Conservation (phyloP, 2,888 invertebrate genomes). For the Diarsia dahlii region DNA sequence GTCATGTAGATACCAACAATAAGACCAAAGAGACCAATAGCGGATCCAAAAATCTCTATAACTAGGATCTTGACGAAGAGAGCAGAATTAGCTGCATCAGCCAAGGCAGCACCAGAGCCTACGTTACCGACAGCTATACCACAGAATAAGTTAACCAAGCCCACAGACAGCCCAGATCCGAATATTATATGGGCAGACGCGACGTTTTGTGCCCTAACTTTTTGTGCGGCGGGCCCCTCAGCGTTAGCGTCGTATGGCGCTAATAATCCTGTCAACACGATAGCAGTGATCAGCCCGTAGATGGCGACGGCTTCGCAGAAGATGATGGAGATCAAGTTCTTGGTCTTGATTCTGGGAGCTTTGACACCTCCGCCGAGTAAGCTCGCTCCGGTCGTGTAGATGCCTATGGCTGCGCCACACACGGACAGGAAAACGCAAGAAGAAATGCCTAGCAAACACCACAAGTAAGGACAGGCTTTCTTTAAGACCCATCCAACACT, state of each 20-base stretch:
- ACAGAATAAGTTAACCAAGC: conserved; percentile 99
- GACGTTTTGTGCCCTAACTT: conserved; percentile 92
- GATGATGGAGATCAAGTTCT: conserved; percentile 99
- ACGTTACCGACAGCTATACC: conserved; percentile 99
- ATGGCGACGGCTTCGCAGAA: conserved; percentile 99
- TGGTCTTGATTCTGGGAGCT: conserved; percentile 99
- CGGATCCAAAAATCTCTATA: conserved; percentile 99
- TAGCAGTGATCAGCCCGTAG: conserved; percentile 99
- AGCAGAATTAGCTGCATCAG: conserved; percentile 99
- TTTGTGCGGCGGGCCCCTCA: too few relatives aligned
- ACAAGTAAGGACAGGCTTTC: conserved; percentile 98
- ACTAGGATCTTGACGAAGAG: conserved; percentile 99
- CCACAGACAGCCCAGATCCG: conserved; percentile 98
- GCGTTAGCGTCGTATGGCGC: too few relatives aligned
- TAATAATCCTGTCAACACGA: conserved; percentile 97
- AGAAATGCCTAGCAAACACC: conserved; percentile 98
- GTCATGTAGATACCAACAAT: conserved; percentile 99
- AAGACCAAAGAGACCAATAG: conserved; percentile 99
- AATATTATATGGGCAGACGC: conserved; percentile 98
- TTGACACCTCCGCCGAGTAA: conserved; percentile 99
- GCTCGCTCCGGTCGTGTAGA: conserved; percentile 98
- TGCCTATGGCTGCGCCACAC: conserved; percentile 99
- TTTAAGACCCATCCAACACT: conserved; percentile 98
- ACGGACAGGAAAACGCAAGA: conserved; percentile 98
- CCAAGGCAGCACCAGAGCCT: conserved; percentile 99